Percentiles rank a stretch among this genome's conserved stretches.
Conservation (phyloP, 2,888 invertebrate species). For the Odontocolon sp. region DNA sequence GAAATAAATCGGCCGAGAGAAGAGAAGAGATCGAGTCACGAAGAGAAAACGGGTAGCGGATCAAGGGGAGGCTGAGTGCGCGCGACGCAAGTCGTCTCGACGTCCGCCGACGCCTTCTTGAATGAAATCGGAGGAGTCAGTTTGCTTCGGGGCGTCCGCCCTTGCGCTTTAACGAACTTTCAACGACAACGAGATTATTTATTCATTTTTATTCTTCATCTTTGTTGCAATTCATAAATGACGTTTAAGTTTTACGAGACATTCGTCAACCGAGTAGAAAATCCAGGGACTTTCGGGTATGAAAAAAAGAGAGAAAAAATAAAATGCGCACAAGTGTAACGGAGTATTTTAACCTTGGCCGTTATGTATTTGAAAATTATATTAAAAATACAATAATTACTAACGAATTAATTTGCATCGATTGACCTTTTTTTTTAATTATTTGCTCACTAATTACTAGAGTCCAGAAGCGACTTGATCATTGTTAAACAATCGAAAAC, state of each 20-base stretch:
- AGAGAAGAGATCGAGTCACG: conserved; percentile 41
- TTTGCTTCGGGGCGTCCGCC: conserved; percentile 73
- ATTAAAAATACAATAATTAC: background rate
- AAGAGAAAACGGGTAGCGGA: conserved; percentile 6
- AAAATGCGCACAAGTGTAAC: background rate
- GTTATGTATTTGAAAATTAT: background rate
- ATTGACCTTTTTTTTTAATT: background rate
- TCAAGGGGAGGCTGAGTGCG: conserved; percentile 67
- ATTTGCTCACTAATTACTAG: background rate
- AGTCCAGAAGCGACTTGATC: background rate
- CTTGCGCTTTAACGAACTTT: conserved; percentile 68
- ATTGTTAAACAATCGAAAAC: too few relatives aligned
- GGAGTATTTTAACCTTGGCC: background rate
- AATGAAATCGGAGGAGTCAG: conserved; percentile 74
- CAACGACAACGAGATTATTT: background rate
- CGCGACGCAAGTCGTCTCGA: conserved; percentile 64
- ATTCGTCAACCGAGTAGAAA: conserved; percentile 3
- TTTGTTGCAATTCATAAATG: background rate
- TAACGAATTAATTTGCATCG: background rate
- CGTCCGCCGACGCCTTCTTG: conserved; percentile 75
- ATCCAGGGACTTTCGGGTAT: conserved; percentile 37
- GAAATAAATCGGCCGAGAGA: conserved; percentile 70
- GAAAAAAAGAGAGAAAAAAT: conserved; percentile 16
- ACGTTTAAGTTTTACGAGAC: background rate
- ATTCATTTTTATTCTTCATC: background rate